Conservation (phyloP, 2,113 vertebrate species). For the Octodon degus region DNA sequence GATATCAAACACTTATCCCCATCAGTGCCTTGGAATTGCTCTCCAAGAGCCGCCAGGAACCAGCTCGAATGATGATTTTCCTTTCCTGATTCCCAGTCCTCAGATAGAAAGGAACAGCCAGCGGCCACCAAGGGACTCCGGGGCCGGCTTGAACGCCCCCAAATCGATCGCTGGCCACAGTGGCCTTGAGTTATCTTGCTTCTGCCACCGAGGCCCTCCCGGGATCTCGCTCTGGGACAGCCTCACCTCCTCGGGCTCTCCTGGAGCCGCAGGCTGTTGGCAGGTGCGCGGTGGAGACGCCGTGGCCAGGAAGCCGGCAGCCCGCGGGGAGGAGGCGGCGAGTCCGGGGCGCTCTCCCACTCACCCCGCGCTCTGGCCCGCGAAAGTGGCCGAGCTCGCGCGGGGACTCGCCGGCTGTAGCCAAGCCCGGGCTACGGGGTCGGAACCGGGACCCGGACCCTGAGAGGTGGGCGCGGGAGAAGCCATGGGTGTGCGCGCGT, state of each 20-base stretch:
- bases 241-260: neutral
- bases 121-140: slow-evolving; percentile 20
- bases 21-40: neutral
- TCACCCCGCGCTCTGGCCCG: neutral
- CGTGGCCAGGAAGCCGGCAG: neutral
- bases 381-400: slow-evolving; percentile 53
- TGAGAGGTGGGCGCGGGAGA: neutral
- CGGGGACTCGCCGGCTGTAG: neutral
- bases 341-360: neutral
- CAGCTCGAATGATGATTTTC: neutral
- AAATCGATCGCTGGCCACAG: neutral
- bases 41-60: neutral
- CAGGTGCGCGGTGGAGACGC: slow-evolving; percentile 71
- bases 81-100: neutral
- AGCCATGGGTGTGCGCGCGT: slow-evolving; percentile 3
- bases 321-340: slow-evolving; percentile 1
- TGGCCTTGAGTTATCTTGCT: neutral
- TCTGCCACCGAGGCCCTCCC: neutral
- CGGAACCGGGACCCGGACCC: neutral
- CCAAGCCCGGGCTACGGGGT: neutral
- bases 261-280: slow-evolving; percentile 29
- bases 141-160: slow-evolving; percentile 50
- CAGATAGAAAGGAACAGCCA: neutral
- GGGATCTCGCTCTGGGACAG: slow-evolving; percentile 33
- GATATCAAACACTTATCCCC: neutral